phyloP scores from a whole-genome alignment of 2,888 invertebrate species.

The Creontiades dilutus region DNA sequence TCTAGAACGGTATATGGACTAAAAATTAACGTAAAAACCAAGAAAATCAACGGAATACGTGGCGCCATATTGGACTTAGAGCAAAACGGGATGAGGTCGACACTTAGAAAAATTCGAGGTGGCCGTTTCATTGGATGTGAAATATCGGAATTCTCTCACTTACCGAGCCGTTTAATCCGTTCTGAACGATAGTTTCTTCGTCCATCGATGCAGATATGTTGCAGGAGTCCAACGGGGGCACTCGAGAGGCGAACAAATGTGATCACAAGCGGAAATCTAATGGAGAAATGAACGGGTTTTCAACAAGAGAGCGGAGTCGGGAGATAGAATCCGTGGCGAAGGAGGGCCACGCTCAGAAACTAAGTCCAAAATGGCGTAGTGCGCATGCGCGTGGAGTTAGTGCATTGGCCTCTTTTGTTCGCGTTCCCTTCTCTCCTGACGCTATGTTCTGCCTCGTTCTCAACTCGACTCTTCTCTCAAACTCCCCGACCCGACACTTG shows the following conservation, averaged over 20 bases:
- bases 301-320: not conserved
- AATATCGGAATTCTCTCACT: constrained; percentile 39
- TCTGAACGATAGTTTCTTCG: constrained; percentile 62
- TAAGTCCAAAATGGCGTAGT: constrained; percentile 79
- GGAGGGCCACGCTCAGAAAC: constrained; percentile 71
- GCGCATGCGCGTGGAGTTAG: constrained; percentile 81
- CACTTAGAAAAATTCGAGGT: constrained; percentile 64
- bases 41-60: constrained; percentile 76
- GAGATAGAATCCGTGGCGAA: constrained; percentile 7
- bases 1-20: not conserved
- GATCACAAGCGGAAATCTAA: constrained; percentile 12
- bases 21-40: not conserved
- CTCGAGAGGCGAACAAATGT: constrained; percentile 25
- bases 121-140: not conserved
- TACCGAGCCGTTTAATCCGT: constrained; percentile 72
- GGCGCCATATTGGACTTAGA: constrained; percentile 94
- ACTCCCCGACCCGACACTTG: not conserved
- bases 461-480: constrained; percentile 77
- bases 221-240: constrained; percentile 15
- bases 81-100: constrained; percentile 79
- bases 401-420: constrained; percentile 74
- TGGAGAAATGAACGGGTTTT: constrained; percentile 25
- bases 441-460: constrained; percentile 75
- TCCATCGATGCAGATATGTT: constrained; percentile 56
- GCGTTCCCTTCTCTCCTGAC: not conserved